Evolutionary conservation across 2,888 invertebrate genomes (phyloP), one percentile per base, ranked within the genome.

Genomic region (Dasypolia templi): DNA sequence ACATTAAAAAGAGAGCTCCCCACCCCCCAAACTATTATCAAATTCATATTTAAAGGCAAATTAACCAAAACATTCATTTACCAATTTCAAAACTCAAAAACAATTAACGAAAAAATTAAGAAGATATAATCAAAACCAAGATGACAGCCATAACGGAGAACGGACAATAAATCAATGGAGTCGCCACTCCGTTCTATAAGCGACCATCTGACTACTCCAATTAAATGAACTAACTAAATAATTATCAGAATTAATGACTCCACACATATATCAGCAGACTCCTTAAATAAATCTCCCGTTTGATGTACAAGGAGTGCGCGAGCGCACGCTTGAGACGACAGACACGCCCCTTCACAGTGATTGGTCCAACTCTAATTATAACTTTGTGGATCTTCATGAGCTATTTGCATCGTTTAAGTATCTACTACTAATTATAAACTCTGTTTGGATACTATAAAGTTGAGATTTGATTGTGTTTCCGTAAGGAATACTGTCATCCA

Each of bases 171-270:
- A 88, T 88, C 88, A 87, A 87, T 90, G 86, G 88, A 87, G 86
- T 85, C 79, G 77, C 85, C 83, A 76, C 84, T 86, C 85, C 68
- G 81, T 86, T 83, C 84, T 85, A 81, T 81, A 75, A 71, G 69
- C 82, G 73, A 76, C 76, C 91, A 92, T 88, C 88, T 93, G 95
- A 94, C 95, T 92, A 91, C 88, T 90, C 95, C 94, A 95, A 95
- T 95, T 95, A 95, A 91, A 90, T 87, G 75, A 89, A 93, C 94
- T 92, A 95, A 95, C 96, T 94, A 95, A 95, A 96, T 96, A 95
- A 96, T 95, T 95, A 96, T 95, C 94, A 94, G 94, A 94, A 96
- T 96, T 96, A 95, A 96, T 95, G 95, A 92, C 86, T 91, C 82
- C 86, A 79, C 90, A 83, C 93, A 95, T 96, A 93, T 92, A 91